These are phyloP conservation scores for Rhea americana DNA, from an alignment of 2,113 vertebrate species.

Conservation along the genomic window DNA sequence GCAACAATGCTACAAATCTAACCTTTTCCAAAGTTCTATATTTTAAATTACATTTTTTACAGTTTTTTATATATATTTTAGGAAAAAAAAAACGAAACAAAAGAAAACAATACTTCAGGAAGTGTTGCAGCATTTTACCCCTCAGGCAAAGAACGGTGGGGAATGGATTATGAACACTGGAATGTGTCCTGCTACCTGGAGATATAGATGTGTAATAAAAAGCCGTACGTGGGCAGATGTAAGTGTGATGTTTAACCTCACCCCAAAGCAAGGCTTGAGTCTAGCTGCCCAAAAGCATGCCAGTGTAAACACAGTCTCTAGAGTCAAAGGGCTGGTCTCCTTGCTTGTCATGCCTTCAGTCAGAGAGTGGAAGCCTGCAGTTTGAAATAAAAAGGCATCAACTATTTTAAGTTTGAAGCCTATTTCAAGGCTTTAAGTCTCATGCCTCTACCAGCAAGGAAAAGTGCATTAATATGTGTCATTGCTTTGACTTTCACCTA, in stretches of 20 bases:
- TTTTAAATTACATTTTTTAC: not conserved
- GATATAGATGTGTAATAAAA: not conserved
- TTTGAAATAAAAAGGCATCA: not conserved
- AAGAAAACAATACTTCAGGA: not conserved
- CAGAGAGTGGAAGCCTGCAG: not conserved
- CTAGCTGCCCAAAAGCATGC: not conserved
- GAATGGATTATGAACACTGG: not conserved
- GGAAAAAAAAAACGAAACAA: not conserved
- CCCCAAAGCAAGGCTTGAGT: not conserved
- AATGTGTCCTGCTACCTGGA: too few species aligned
- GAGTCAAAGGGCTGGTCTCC: not conserved
- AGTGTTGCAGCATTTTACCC: not conserved
- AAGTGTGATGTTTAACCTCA: not conserved
- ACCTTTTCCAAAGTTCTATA: not conserved
- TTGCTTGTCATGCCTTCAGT: not conserved
- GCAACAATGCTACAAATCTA: not conserved
- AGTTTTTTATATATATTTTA: not conserved
- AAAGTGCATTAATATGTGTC: not conserved
- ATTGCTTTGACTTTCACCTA: not conserved
- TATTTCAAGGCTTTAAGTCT: not conserved
- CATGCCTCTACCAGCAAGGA: not conserved
- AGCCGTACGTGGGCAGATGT: not conserved
- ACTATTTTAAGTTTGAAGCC: not conserved
- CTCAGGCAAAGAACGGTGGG: accelerated
- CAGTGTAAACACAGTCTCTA: not conserved